phyloP scores from a whole-genome alignment of 2,888 invertebrate genomes.

The Noctua janthina region DNA sequence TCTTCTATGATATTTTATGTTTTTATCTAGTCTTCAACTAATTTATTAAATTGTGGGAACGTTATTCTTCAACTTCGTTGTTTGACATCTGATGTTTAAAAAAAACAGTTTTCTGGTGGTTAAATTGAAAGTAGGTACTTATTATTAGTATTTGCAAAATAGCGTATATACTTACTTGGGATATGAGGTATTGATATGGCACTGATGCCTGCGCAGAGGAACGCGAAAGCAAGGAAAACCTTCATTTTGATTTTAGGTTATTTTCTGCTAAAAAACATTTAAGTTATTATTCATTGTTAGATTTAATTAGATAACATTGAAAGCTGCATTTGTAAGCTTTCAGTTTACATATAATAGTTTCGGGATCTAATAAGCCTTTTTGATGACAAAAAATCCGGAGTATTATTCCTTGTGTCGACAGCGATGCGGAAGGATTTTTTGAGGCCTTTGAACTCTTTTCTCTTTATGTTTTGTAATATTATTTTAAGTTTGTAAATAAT shows the following conservation, averaged over 20 bases:
- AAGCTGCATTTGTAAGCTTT: neutral
- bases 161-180: conserved; percentile 37
- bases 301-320: neutral
- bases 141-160: neutral
- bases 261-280: neutral
- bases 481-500: neutral
- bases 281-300: neutral
- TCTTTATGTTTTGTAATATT: neutral
- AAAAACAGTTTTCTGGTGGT: neutral
- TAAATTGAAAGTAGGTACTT: neutral
- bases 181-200: conserved; percentile 47
- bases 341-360: neutral
- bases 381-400: neutral
- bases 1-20: neutral
- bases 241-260: conserved; percentile 71
- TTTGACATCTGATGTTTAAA: neutral
- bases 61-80: neutral
- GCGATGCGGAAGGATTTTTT: neutral
- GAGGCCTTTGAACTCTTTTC: neutral
- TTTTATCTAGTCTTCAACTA: neutral
- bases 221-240: conserved; percentile 67
- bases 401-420: neutral
- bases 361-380: neutral
- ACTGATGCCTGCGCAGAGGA: conserved; percentile 70
- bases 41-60: no score